Conservation (phyloP, 2,888 invertebrate genomes). For the Eristalinus aeneus region DNA sequence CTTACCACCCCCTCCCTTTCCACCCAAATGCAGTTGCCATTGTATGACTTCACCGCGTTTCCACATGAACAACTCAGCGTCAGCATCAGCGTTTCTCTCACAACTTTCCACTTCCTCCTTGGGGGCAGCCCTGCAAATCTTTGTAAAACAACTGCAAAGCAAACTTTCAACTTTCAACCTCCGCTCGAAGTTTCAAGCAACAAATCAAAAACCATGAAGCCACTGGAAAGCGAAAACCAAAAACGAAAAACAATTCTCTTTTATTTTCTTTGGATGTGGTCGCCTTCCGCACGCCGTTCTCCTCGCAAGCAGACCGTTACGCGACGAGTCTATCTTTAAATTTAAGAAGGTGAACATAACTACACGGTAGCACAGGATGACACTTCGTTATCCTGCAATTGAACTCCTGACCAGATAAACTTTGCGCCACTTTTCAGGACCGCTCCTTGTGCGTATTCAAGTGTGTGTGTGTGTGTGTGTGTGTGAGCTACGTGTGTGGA, state of each 20-base stretch:
- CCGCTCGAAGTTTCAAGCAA: background rate
- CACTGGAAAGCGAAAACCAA: constrained; percentile 7
- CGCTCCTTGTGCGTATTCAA: constrained; percentile 1
- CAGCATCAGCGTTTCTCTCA: background rate
- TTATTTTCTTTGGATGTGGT: background rate
- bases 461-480: background rate
- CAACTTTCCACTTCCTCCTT: background rate
- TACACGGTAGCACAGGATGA: constrained; percentile 42
- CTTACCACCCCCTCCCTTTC: too few relatives aligned
- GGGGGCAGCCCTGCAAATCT: background rate
- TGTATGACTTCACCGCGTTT: background rate
- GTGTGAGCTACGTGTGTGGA: background rate
- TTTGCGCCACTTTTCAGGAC: constrained; percentile 56
- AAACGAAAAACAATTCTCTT: background rate
- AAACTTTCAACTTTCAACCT: background rate
- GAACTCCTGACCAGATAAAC: constrained; percentile 65
- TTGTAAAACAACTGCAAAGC: background rate
- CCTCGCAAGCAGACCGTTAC: background rate
- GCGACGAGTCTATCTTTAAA: background rate
- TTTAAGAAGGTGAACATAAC: background rate
- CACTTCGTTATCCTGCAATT: constrained; percentile 70
- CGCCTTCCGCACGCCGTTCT: background rate
- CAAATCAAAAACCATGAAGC: constrained; percentile 31
- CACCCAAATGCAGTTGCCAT: too few relatives aligned
- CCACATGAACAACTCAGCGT: background rate